phyloP scores from a whole-genome alignment of 2,888 invertebrate genomes.

The Anorthoa munda region DNA sequence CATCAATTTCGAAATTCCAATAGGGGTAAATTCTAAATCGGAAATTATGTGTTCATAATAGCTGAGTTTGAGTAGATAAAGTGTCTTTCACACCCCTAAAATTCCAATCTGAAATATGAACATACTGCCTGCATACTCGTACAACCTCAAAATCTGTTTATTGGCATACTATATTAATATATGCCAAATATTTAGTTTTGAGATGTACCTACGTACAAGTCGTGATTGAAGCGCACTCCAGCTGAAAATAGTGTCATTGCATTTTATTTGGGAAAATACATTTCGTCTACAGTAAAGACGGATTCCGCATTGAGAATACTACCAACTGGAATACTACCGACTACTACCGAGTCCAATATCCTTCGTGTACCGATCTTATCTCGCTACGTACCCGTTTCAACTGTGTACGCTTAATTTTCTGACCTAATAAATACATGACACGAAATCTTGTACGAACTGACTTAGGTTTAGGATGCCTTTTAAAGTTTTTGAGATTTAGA shows the following conservation, averaged over 20 bases:
- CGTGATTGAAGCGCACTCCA: conserved; percentile 32
- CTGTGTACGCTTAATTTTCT: conserved; percentile 74
- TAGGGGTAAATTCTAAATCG: background rate
- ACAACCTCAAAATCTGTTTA: conserved; percentile 22
- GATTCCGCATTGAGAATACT: conserved; percentile 50
- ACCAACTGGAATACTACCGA: conserved; percentile 56
- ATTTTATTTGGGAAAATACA: conserved; percentile 53
- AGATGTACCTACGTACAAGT: conserved; percentile 11
- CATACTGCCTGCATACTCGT: background rate
- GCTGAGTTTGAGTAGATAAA: background rate
- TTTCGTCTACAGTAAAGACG: conserved; percentile 45
- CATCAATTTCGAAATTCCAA: background rate
- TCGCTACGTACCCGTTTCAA: conserved; percentile 66
- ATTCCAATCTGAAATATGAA: conserved; percentile 13
- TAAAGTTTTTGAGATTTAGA: conserved; percentile 13
- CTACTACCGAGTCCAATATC: conserved; percentile 66
- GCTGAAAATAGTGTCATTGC: conserved; percentile 32
- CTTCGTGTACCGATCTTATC: conserved; percentile 71
- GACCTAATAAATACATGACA: conserved; percentile 72
- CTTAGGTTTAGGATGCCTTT: conserved; percentile 22
- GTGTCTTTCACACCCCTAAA: background rate
- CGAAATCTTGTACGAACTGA: conserved; percentile 22
- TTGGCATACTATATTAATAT: conserved; percentile 19
- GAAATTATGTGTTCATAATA: background rate
- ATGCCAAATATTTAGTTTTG: conserved; percentile 23